Evolutionary conservation across 2,797 vertebrate species (phyloP).

Genomic region (Borostomias antarcticus): DNA sequence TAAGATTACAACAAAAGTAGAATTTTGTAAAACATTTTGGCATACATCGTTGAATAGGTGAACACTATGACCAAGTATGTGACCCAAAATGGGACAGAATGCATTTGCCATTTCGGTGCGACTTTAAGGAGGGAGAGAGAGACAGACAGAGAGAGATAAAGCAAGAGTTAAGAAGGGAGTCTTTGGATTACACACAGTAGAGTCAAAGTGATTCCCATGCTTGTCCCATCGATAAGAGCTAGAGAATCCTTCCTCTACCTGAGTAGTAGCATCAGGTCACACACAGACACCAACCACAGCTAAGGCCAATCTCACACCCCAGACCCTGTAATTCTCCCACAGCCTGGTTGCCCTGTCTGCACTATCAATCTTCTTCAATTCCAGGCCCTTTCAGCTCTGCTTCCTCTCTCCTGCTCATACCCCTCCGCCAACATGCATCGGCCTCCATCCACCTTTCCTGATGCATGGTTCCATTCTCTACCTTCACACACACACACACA

Average conservation of each 20-base stretch:
- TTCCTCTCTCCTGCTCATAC: neutral
- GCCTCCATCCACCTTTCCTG: slow-evolving; percentile 14
- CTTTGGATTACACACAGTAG: neutral
- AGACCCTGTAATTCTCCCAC: slow-evolving; percentile 39
- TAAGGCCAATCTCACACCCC: slow-evolving; percentile 34
- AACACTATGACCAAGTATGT: too few relatives aligned
- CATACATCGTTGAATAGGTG: too few relatives aligned
- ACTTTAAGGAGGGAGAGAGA: too few relatives aligned
- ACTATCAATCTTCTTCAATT: slow-evolving; percentile 35
- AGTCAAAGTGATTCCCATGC: neutral
- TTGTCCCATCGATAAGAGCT: slow-evolving; percentile 15
- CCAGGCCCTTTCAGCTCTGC: slow-evolving; percentile 15
- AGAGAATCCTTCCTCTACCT: neutral
- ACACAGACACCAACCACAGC: slow-evolving; percentile 33
- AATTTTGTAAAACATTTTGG: too few relatives aligned
- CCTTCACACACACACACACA: slow-evolving; percentile 11
- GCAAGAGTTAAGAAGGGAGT: neutral
- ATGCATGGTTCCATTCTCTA: neutral
- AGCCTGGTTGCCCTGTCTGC: slow-evolving; percentile 27
- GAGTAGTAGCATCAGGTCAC: slow-evolving; percentile 10
- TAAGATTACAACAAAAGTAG: too few relatives aligned
- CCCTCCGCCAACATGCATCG: too few relatives aligned
- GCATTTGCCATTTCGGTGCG: too few relatives aligned
- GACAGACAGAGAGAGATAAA: neutral
- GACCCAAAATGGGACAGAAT: too few relatives aligned